Base-by-base conservation (phyloP, 1,140 invertebrate species). In the Nebria ingens region DNA sequence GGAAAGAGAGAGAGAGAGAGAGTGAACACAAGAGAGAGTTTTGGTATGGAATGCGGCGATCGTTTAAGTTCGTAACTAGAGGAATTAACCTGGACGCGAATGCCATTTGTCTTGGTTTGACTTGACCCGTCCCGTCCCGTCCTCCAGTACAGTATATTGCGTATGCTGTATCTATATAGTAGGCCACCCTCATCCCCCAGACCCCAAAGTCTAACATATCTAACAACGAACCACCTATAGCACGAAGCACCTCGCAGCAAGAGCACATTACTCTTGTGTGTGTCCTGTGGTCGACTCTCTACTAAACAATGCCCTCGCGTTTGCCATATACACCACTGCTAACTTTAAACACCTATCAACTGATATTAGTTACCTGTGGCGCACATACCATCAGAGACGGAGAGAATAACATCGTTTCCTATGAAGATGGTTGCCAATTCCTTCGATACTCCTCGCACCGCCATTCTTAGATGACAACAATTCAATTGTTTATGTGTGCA, bases 61-160 rank as follows among this genome's bases (percentile, higher is more conserved):
- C 40, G 40, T 45, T 45, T 45, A 45, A 45, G 40, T 45, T 45
- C 40, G 58, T 56, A 67, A 66, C 62, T 62, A 59, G 64, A 61
- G 65, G 65, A 65, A 68, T 68, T 67, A 68, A 68, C 67, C 67
- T 65, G 64, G 64, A 65, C 61, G 58, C 65, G 63, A 63, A 65
- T 65, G 62, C 67, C 67, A 67, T 68, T 68, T 67, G 67, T 68
- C 67, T 67, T 67, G 67, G 67, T 68, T 67, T 66, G 67, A 67
- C 65, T 68, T 62, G 64, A 60, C 58, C 62, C 59, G 6, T 51
- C 60, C 59, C 59, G 49, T 56, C 52, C 55, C 57, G 53, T 19
- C 45, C 52, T 34, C 64, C 64, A 67, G 66, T 66, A 67, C 62
- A 65, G 63, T 65, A 64, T 61, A 60, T 51, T 53, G 52, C 56